Evolutionary conservation across 1,140 invertebrate species (phyloP), one percentile per base, ranked within the genome.

Genomic region (Cataglyphis hispanica): DNA sequence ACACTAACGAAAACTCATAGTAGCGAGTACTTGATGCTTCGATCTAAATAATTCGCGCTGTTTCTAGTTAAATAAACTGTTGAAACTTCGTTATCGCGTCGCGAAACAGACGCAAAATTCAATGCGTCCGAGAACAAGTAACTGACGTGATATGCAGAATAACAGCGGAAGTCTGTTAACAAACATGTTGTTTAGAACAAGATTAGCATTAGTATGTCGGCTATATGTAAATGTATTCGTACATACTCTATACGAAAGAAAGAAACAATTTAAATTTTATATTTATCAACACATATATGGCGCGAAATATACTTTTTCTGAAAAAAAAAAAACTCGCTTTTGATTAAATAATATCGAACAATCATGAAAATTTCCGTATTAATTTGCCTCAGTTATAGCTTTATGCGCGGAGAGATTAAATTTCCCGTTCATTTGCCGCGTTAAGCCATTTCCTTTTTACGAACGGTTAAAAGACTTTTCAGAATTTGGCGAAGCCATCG

Each of bases 1-100:
- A 46, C 75, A 53, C 53, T 43, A 40, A 7, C 43, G 40, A 34
- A 56, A 80, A 69, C 50, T 56, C 50, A 46, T 50, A 40, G 50
- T 22, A 34, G 58, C 16, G 34, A 76, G 43, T 66, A 50, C 61
- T 27, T 53, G 63, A 67, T 67, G 61, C 64, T 80, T 69, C 50
- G 77, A 80, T 80, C 46, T 69, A 22, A 80, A 80, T 69, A 69
- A 80, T 69, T 69, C 64, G 46, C n/a, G 61, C 13, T n/a, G 61
- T 34, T 69, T 56, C 31, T 56, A 53, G 63, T 80, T 69, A 69
- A 69, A 80, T 56, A 69, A 80, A 69, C 31, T 56, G 77, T 80
- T 80, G 63, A 58, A 80, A 80, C 64, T 80, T 80, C 16, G 76
- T 69, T 80, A 80, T 69, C 34, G 37, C 22, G 63, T 69, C 34